These are phyloP conservation scores for Calephelis virginiensis DNA, from an alignment of 1,140 invertebrate genomes.

Conservation along the genomic window DNA sequence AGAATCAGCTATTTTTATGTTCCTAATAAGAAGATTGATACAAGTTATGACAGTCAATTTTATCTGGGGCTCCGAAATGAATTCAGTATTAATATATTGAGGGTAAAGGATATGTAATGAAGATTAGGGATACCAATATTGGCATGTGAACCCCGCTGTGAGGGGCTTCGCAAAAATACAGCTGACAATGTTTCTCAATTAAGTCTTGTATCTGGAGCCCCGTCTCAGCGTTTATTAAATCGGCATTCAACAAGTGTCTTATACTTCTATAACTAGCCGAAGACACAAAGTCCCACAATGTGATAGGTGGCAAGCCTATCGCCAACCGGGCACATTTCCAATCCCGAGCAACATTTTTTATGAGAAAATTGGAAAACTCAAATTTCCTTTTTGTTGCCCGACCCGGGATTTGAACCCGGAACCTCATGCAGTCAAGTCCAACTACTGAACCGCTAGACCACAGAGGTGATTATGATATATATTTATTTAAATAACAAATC, in stretches of 20 bases:
- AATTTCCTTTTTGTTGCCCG: too few species aligned
- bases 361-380: too few species aligned
- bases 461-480: too few species aligned
- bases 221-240: not conserved
- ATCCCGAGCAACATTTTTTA: too few species aligned
- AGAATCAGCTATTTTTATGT: not conserved
- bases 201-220: not conserved
- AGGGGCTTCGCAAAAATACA: conserved; percentile 4
- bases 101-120: conserved; percentile 13
- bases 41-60: conserved; percentile 1
- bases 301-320: too few species aligned
- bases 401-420: too few species aligned
- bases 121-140: conserved; percentile 11
- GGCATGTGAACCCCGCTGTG: conserved; percentile 11
- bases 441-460: too few species aligned
- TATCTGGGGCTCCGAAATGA: conserved; percentile 5
- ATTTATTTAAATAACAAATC: too few species aligned
- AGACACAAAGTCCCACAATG: too few species aligned
- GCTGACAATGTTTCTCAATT: conserved; percentile 15
- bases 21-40: conserved; percentile 3
- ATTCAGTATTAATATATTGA: conserved; percentile 12
- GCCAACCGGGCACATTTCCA: too few species aligned
- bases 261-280: not conserved
- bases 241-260: conserved; percentile 3
- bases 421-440: too few species aligned